Percentiles rank a stretch among this genome's conserved stretches.
These are phyloP conservation scores for Ciconia nigra DNA, from an alignment of 2,797 vertebrate genomes.

Conservation along the genomic window DNA sequence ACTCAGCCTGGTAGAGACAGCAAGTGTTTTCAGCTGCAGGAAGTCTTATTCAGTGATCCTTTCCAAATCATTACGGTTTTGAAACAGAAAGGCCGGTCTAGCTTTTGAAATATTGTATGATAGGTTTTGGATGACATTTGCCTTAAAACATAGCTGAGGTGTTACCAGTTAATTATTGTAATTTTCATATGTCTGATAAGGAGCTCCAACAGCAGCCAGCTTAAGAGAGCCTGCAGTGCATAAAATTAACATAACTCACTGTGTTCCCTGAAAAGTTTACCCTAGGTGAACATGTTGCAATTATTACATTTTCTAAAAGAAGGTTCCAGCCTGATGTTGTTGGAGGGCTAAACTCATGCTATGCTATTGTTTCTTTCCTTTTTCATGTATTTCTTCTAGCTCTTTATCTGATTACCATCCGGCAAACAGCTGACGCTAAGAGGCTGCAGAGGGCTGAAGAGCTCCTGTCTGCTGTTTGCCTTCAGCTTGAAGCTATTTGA, in stretches of 20 bases:
- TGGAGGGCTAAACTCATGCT: constrained; percentile 73
- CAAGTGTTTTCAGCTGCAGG: constrained; percentile 74
- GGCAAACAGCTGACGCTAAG: constrained; percentile 84
- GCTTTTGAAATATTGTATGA: constrained; percentile 66
- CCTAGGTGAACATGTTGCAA: constrained; percentile 71
- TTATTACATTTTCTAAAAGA: constrained; percentile 69
- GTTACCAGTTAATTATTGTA: constrained; percentile 77
- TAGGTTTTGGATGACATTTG: constrained; percentile 68
- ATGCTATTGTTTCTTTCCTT: constrained; percentile 76
- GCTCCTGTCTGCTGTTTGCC: constrained; percentile 80
- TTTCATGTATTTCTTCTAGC: constrained; percentile 79
- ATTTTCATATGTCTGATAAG: constrained; percentile 74
- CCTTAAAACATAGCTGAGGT: constrained; percentile 75
- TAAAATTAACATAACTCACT: constrained; percentile 72
- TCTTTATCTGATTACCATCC: constrained; percentile 87
- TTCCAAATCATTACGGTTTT: constrained; percentile 64
- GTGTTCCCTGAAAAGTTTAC: constrained; percentile 72
- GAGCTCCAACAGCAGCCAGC: constrained; percentile 56
- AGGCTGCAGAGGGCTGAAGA: constrained; percentile 83
- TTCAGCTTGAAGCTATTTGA: constrained; percentile 84
- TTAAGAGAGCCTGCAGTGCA: constrained; percentile 63
- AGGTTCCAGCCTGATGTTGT: constrained; percentile 60
- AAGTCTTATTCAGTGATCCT: constrained; percentile 71
- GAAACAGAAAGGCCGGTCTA: constrained; percentile 62
- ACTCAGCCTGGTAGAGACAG: constrained; percentile 67